phyloP scores from a whole-genome alignment of 2,888 invertebrate species.

The Vandiemenella viatica region DNA sequence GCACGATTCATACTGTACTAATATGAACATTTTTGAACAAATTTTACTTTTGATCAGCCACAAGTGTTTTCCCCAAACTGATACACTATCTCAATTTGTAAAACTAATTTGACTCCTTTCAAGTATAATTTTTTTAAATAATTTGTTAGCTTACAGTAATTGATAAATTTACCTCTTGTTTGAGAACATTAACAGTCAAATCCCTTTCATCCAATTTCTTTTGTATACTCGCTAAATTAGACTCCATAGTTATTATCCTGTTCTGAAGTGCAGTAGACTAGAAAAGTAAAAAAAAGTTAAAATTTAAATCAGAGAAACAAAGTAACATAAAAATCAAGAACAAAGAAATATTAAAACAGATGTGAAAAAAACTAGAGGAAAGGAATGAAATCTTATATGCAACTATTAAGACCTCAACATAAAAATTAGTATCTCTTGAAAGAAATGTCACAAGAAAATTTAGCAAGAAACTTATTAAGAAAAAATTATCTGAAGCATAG shows the following conservation, averaged over 20 bases:
- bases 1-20: too few relatives aligned
- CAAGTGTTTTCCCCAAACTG: too few relatives aligned
- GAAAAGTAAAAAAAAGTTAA: background rate
- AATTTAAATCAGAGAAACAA: slow-evolving; percentile 2
- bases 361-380: background rate
- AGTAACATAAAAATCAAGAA: background rate
- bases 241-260: slow-evolving; percentile 49
- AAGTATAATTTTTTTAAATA: too few relatives aligned
- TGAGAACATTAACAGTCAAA: slow-evolving; percentile 42
- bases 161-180: slow-evolving; percentile 36
- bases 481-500: too few relatives aligned
- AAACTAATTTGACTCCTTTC: too few relatives aligned
- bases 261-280: slow-evolving; percentile 40
- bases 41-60: too few relatives aligned
- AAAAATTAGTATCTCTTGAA: background rate
- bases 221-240: slow-evolving; percentile 23
- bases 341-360: background rate
- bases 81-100: too few relatives aligned
- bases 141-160: too few relatives aligned
- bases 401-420: background rate
- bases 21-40: too few relatives aligned
- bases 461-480: too few relatives aligned
- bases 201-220: slow-evolving; percentile 48
- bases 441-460: background rate
- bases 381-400: background rate